Evolutionary conservation across 1,140 invertebrate genomes (phyloP), one percentile per base, ranked within the genome.

Genomic region (Drosophila triauraria): DNA sequence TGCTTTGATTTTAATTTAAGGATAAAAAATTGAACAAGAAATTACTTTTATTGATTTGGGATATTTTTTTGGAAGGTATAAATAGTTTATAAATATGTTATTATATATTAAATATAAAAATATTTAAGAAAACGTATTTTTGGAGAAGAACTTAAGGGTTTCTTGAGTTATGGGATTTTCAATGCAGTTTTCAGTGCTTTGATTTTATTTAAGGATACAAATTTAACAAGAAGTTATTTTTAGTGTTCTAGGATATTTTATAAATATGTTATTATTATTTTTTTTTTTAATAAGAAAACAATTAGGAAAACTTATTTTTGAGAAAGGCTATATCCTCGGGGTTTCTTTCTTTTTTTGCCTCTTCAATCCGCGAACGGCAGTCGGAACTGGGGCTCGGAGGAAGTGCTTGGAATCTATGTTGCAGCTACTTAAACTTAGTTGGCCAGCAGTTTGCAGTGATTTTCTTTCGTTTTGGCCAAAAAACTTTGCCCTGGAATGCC

Each of bases 381-480:
- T 47, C n/a, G 63, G 17, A 53, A 53, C 17, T 43, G 5, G n/a
- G 32, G 32, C 32, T 35, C 32, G 32, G 9, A 64, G 76, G 76
- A 79, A 79, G 67, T 78, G 27, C 77, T 78, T 57, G 27, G 53
- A 78, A 65, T 78, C 68, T 70, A 62, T 65, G 61, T 51, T 53
- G 75, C 65, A 78, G 75, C 75, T 78, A 78, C 75, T 78, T 77
- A 77, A 77, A 77, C 57, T 78, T 62, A 58, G 75, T 78, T 78
- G 64, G 43, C 57, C 53, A 58, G 46, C 67, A 79, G 60, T 78
- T 79, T 79, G 50, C 30, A 38, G 62, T 44, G 30, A 32, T 72
- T 59, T 46, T 56, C 67, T 71, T 68, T 57, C 7, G 25, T 15
- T 56, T 38, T 20, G 20, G 27, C 8, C 25, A 12, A 38, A 48